phyloP scores from a whole-genome alignment of 2,797 vertebrate genomes.

The Botia almorhae region DNA sequence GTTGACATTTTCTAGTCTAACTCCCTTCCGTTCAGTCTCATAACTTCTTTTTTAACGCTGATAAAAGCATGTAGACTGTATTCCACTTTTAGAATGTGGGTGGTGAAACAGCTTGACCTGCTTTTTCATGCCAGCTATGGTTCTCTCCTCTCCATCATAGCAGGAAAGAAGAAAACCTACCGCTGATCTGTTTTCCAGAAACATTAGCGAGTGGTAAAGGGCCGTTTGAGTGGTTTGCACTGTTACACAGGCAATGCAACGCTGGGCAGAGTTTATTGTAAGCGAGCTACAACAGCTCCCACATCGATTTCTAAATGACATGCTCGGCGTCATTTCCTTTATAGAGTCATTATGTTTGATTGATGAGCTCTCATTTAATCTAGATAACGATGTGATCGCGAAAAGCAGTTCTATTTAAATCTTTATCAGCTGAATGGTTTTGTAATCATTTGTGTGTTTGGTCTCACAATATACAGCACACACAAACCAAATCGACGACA shows the following conservation, averaged over 20 bases:
- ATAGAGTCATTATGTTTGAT: slow-evolving; percentile 68
- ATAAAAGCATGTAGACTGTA: slow-evolving; percentile 55
- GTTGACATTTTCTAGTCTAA: slow-evolving; percentile 45
- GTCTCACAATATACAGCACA: slow-evolving; percentile 18
- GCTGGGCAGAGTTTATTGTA: slow-evolving; percentile 56
- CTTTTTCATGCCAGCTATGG: slow-evolving; percentile 50
- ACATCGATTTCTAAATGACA: slow-evolving; percentile 67
- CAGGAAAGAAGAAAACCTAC: slow-evolving; percentile 54
- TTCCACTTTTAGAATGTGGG: slow-evolving; percentile 61
- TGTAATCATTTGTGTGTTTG: slow-evolving; percentile 8
- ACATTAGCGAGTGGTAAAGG: slow-evolving; percentile 62
- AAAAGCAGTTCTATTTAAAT: slow-evolving; percentile 28
- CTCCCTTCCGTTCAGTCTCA: slow-evolving; percentile 51
- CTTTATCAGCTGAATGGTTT: slow-evolving; percentile 12
- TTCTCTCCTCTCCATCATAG: slow-evolving; percentile 36
- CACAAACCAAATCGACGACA: background rate
- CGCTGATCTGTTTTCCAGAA: slow-evolving; percentile 66
- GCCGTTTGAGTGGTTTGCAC: slow-evolving; percentile 53
- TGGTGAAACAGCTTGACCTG: slow-evolving; percentile 58
- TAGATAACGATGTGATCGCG: slow-evolving; percentile 53
- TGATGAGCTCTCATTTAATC: slow-evolving; percentile 53
- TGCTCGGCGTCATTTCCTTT: slow-evolving; percentile 62
- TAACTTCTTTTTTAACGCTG: slow-evolving; percentile 62
- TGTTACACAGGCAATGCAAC: slow-evolving; percentile 61
- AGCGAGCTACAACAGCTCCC: slow-evolving; percentile 36